These are phyloP conservation scores for Pedionomus torquatus DNA, from an alignment of 2,113 vertebrate species.

Conservation along the genomic window DNA sequence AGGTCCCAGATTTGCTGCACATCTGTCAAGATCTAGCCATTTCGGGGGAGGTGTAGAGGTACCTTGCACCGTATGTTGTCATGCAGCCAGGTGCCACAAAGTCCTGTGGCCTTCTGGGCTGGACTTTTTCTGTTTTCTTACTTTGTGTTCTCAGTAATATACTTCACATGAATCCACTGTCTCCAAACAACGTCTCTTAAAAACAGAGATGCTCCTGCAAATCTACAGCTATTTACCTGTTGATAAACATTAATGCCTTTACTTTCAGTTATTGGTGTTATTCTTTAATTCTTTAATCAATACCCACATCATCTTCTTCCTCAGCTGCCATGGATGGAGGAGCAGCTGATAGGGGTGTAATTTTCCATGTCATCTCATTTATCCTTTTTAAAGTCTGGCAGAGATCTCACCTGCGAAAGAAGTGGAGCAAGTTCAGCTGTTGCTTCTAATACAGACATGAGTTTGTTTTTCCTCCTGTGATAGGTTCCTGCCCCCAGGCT, in stretches of 20 bases:
- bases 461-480: constrained; percentile 16
- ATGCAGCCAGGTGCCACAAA: neutral
- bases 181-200: neutral
- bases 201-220: neutral
- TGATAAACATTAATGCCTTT: neutral
- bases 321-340: neutral
- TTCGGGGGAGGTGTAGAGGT: fast-evolving
- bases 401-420: constrained; percentile 47
- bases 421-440: neutral
- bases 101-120: neutral
- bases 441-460: neutral
- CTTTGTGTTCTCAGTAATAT: neutral
- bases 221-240: neutral
- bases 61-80: fast-evolving
- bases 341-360: constrained; percentile 43
- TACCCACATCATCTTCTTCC: constrained; percentile 29
- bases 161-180: neutral
- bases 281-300: constrained; percentile 47
- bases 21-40: neutral
- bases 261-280: constrained; percentile 14
- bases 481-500: neutral
- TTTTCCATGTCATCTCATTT: constrained; percentile 51
- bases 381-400: constrained; percentile 1
- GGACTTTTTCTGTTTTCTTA: neutral
- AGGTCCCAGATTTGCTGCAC: neutral